Conservation (phyloP, 2,113 vertebrate species). For the Hippocampus abdominalis region DNA sequence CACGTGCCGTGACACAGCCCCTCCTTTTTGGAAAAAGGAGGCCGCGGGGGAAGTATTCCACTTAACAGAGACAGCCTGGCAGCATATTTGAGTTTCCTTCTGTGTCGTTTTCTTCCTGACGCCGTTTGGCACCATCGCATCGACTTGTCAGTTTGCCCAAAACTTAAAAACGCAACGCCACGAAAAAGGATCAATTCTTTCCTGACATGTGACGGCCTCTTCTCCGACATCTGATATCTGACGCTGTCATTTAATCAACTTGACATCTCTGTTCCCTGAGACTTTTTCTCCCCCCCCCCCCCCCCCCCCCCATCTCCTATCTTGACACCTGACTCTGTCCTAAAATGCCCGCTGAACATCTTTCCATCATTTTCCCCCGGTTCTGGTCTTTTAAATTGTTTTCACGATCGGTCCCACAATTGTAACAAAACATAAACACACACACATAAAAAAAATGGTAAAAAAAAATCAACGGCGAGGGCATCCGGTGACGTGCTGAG, state of each 20-base stretch:
- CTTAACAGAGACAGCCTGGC: not conserved
- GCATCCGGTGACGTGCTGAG: constrained; percentile 21
- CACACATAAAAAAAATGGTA: too few relatives aligned
- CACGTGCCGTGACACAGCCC: not conserved
- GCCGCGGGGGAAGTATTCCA: not conserved
- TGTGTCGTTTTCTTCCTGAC: not conserved
- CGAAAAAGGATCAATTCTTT: not conserved
- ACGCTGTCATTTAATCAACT: not conserved
- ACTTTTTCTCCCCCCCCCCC: too few relatives aligned
- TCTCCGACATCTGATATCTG: not conserved
- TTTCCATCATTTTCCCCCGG: constrained; percentile 23
- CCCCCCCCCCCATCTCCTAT: not conserved
- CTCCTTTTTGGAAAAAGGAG: not conserved
- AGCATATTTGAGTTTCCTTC: not conserved
- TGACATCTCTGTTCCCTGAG: not conserved
- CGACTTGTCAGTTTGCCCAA: not conserved
- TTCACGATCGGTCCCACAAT: constrained; percentile 49
- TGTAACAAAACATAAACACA: constrained; percentile 32
- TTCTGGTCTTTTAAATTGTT: constrained; percentile 33
- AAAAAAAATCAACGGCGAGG: constrained; percentile 20
- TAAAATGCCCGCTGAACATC: not conserved
- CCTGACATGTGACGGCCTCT: not conserved
- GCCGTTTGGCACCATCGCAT: not conserved
- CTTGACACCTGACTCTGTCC: not conserved
- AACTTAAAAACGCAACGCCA: not conserved